phyloP scores from a whole-genome alignment of 2,797 vertebrate species.

The Galago senegalensis region DNA sequence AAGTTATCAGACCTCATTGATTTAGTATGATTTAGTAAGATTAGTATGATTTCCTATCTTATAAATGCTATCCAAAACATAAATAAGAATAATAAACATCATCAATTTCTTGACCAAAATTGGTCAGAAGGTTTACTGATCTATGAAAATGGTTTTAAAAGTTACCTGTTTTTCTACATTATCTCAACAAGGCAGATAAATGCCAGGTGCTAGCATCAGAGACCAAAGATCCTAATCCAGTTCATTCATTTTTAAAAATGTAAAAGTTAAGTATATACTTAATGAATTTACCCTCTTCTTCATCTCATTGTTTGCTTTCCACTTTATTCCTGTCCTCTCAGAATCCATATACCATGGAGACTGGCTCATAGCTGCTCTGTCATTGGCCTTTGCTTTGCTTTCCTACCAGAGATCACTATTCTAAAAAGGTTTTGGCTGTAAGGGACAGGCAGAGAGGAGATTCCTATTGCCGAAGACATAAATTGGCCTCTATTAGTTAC shows the following conservation, averaged over 20 bases:
- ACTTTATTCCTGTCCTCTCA: neutral
- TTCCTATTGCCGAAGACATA: neutral
- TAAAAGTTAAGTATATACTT: neutral
- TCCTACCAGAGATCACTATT: neutral
- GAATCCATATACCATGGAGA: neutral
- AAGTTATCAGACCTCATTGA: neutral
- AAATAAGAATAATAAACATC: neutral
- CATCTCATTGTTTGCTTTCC: neutral
- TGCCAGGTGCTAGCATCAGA: neutral
- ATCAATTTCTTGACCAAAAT: slow-evolving; percentile 15
- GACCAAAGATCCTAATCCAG: neutral
- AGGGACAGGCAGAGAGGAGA: neutral
- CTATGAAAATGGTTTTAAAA: neutral
- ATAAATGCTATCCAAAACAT: neutral
- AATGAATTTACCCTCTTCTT: neutral
- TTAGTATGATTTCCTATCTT: neutral
- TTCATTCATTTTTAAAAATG: neutral
- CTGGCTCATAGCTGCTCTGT: neutral
- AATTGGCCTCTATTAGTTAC: neutral
- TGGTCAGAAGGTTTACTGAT: neutral
- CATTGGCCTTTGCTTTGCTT: neutral
- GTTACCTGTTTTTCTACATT: neutral
- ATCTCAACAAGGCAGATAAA: neutral
- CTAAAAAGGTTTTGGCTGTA: neutral
- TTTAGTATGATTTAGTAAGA: neutral